A percentile compares a stretch with the other conserved stretches of the same genome.
Conservation (phyloP, 2,113 vertebrate species). For the Python bivittatus region DNA sequence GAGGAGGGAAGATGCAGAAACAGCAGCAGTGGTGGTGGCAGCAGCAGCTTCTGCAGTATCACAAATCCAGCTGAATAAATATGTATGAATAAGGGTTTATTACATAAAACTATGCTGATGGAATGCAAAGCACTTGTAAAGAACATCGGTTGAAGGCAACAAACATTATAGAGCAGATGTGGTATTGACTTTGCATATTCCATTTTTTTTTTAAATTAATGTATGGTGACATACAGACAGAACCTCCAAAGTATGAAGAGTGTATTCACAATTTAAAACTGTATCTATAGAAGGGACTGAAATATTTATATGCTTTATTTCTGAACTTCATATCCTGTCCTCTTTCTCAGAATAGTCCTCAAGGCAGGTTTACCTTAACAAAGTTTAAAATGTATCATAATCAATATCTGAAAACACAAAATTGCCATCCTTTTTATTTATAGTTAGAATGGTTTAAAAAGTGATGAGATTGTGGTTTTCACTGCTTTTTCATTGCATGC, state of each 20-base stretch:
- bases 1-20: not conserved
- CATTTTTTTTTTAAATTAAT: not conserved
- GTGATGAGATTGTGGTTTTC: not conserved
- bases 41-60: not conserved
- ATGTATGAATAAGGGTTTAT: not conserved
- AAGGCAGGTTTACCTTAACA: not conserved
- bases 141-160: not conserved
- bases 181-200: not conserved
- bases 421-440: not conserved
- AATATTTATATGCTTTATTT: not conserved
- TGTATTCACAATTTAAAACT: not conserved
- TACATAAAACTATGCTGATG: not conserved
- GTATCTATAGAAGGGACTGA: not conserved
- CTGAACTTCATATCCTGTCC: not conserved
- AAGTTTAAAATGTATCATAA: not conserved
- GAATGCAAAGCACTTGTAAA: not conserved
- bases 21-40: not conserved
- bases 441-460: not conserved
- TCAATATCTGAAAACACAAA: not conserved
- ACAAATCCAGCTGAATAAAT: not conserved
- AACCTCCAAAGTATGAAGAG: not conserved
- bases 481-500: not conserved
- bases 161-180: not conserved
- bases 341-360: not conserved
- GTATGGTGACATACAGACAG: not conserved